phyloP scores from a whole-genome alignment of 2,888 invertebrate genomes.

The Sisyra nigra region DNA sequence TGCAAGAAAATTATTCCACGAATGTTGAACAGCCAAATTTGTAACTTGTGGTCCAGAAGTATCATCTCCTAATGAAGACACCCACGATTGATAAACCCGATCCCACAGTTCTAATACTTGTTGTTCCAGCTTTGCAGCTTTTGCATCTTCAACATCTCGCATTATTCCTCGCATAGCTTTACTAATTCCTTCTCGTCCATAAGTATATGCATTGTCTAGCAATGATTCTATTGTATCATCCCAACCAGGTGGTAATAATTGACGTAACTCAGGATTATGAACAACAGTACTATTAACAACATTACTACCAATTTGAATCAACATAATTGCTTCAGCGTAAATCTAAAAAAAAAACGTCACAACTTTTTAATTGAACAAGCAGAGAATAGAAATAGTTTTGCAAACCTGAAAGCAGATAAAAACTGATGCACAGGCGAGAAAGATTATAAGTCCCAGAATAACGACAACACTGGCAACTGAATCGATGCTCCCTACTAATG shows the following conservation, averaged over 20 bases:
- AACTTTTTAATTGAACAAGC: neutral
- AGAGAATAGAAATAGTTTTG: slow-evolving; percentile 1
- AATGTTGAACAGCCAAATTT: slow-evolving; percentile 49
- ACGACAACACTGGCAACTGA: slow-evolving; percentile 74
- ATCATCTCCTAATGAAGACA: slow-evolving; percentile 45
- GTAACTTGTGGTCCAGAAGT: slow-evolving; percentile 57
- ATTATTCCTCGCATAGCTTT: slow-evolving; percentile 68
- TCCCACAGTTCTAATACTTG: slow-evolving; percentile 90
- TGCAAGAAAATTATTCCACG: slow-evolving; percentile 53
- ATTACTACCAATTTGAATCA: slow-evolving; percentile 77
- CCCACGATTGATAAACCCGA: slow-evolving; percentile 83
- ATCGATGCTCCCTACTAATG: slow-evolving; percentile 63
- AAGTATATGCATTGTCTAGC: slow-evolving; percentile 82
- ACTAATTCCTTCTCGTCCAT: slow-evolving; percentile 82
- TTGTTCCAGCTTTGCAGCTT: slow-evolving; percentile 67
- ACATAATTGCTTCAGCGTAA: slow-evolving; percentile 85
- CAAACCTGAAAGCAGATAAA: slow-evolving; percentile 70
- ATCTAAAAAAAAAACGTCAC: slow-evolving; percentile 38
- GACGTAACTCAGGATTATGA: slow-evolving; percentile 71
- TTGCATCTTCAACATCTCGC: slow-evolving; percentile 62
- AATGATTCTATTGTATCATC: slow-evolving; percentile 78
- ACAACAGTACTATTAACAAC: slow-evolving; percentile 78
- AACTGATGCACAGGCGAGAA: slow-evolving; percentile 60
- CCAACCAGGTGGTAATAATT: slow-evolving; percentile 71
- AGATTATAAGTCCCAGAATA: slow-evolving; percentile 68